Evolutionary conservation across 2,113 vertebrate genomes (phyloP), one percentile per base, ranked within the genome.

Genomic region (Pleuronectes platessa): DNA sequence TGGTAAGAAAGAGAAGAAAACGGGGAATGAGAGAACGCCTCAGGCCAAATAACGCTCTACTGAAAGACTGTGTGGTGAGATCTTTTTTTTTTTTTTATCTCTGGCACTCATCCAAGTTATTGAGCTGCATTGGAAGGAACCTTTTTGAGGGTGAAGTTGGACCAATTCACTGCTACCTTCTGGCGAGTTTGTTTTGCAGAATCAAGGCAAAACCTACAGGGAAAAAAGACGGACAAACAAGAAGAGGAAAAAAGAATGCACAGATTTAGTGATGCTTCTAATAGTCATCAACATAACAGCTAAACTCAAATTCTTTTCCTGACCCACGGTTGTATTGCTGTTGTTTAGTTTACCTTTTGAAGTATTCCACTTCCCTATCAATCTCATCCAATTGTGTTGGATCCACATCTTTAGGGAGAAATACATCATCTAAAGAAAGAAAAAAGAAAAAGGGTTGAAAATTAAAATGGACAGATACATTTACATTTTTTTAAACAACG

Each of bases 141-240:
- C 94, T 99, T 99, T 95, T 99, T 99, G 92, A 99, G 95, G 94
- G 95, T 98, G 94, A 99, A 99, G 95, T 99, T 99, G 94, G 97
- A 97, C 98, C 98, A 99, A 92, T 99, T 99, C 88, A 99, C 98
- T 12, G 97, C 96, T 88, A 99, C 96, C 90, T 99, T 99, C 94
- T 98, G 97, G 75, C 98, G 96, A 1, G 96, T 98, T 90, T 99
- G 98, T 93, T 99, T 99, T 74, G 98, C 97, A 56, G 98, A 99
- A 90, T 99, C 98, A 71, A 99, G 96, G 91, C 98, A 99, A 95
- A 99, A 99, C 93, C 98, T 99, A 80, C 12, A 79, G 10, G 15
- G 17, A 68, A 23, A 13, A 76, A 55, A 80, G 17, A 76, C 10
- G 65, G n/a, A 26, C 4, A 62, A 49, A 56, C 5, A 63, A 3